These are phyloP conservation scores for Parnassius mnemosyne DNA, from an alignment of 2,888 invertebrate genomes.

Conservation along the genomic window DNA sequence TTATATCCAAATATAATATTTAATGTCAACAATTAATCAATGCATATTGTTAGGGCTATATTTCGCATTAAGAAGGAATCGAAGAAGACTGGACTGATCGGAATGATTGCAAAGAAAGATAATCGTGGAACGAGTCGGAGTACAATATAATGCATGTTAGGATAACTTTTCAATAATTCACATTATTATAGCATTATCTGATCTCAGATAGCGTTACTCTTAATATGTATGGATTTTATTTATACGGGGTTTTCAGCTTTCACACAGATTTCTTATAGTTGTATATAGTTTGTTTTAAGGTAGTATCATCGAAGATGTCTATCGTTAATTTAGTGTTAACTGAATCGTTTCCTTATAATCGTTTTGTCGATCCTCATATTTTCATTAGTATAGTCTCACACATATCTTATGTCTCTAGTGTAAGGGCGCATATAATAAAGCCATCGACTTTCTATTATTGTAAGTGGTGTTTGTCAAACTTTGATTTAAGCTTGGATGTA, in stretches of 20 bases:
- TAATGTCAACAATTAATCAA: constrained; percentile 5
- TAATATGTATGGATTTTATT: constrained; percentile 10
- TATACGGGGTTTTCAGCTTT: constrained; percentile 16
- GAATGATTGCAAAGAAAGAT: constrained; percentile 37
- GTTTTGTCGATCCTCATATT: not conserved
- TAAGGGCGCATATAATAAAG: not conserved
- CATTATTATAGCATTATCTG: constrained; percentile 6
- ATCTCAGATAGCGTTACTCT: constrained; percentile 12
- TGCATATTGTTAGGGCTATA: constrained; percentile 1
- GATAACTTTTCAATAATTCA: constrained; percentile 9
- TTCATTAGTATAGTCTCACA: constrained; percentile 1
- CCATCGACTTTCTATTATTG: not conserved
- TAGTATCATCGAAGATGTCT: constrained; percentile 6
- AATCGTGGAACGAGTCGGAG: constrained; percentile 37
- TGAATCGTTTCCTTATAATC: not conserved
- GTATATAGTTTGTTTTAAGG: constrained; percentile 19
- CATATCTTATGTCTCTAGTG: not conserved
- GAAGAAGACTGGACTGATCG: constrained; percentile 57
- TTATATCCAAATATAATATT: constrained; percentile 9
- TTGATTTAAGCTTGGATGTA: constrained; percentile 19
- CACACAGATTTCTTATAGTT: constrained; percentile 20
- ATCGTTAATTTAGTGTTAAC: constrained; percentile 11
- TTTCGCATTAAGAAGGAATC: constrained; percentile 46
- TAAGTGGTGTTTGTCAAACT: constrained; percentile 9
- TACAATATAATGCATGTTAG: constrained; percentile 39